These are phyloP conservation scores for Clitarchus hookeri DNA, from an alignment of 2,888 invertebrate species.

Conservation along the genomic window DNA sequence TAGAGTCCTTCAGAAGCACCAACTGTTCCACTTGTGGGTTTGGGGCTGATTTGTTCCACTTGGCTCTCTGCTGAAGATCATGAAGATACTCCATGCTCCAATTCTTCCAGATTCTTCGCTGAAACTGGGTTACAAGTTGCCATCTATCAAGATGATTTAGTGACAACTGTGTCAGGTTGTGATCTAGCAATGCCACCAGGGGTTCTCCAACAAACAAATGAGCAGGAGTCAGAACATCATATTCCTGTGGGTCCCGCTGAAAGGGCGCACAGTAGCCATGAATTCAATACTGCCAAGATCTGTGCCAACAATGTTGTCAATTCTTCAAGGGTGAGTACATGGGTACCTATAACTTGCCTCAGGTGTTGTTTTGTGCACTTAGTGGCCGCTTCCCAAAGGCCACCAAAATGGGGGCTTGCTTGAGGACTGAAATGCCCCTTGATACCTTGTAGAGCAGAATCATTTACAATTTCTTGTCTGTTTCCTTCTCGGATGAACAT, in stretches of 20 bases:
- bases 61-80: slow-evolving; percentile 46
- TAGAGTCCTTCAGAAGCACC: too few species aligned
- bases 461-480: not conserved
- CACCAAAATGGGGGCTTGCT: slow-evolving; percentile 49
- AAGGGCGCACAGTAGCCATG: slow-evolving; percentile 46
- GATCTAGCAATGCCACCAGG: slow-evolving; percentile 42
- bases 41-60: slow-evolving; percentile 40
- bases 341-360: slow-evolving; percentile 44
- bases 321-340: slow-evolving; percentile 48
- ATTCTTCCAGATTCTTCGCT: slow-evolving; percentile 43
- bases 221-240: slow-evolving; percentile 45
- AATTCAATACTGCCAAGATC: slow-evolving; percentile 48
- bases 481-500: not conserved
- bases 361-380: slow-evolving; percentile 50
- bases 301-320: slow-evolving; percentile 42
- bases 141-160: slow-evolving; percentile 43
- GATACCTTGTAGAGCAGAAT: slow-evolving; percentile 37
- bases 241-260: slow-evolving; percentile 43
- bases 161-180: slow-evolving; percentile 38
- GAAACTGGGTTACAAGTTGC: slow-evolving; percentile 44
- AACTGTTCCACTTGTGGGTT: too few species aligned
- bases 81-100: slow-evolving; percentile 46
- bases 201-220: slow-evolving; percentile 48
- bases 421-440: slow-evolving; percentile 51
- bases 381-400: slow-evolving; percentile 50